Percentiles rank a stretch among this genome's conserved stretches.
Conservation (phyloP, 2,888 invertebrate genomes). For the Halictus quadricinctus region DNA sequence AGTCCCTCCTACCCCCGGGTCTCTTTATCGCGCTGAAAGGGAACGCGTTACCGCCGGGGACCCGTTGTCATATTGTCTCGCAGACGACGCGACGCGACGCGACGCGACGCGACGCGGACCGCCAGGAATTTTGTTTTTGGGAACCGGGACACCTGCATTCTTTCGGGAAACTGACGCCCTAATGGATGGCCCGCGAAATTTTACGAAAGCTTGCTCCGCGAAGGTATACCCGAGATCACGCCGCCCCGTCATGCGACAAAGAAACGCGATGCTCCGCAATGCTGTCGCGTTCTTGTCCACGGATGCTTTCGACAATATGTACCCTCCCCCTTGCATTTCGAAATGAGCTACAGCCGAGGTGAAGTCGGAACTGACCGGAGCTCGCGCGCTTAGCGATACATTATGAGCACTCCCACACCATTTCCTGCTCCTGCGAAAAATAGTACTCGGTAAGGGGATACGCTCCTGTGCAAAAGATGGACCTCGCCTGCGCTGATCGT, state of each 20-base stretch:
- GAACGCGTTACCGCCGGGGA: constrained; percentile 32
- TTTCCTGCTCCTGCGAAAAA: not conserved
- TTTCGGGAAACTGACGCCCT: constrained; percentile 7
- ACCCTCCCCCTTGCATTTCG: not conserved
- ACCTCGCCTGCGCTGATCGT: not conserved
- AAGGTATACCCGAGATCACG: not conserved
- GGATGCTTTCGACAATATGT: not conserved
- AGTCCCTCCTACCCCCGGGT: constrained; percentile 9
- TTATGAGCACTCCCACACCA: not conserved
- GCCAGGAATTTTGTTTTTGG: constrained; percentile 21
- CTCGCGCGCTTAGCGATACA: not conserved
- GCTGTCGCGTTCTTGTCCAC: not conserved
- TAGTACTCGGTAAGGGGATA: not conserved
- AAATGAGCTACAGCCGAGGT: not conserved
- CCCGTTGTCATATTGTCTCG: constrained; percentile 37
- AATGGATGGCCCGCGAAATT: constrained; percentile 6
- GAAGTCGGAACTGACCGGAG: not conserved
- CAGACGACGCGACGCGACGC: not conserved
- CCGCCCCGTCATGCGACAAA: not conserved
- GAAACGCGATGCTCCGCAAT: not conserved
- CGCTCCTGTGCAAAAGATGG: too few species aligned
- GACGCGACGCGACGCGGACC: not conserved
- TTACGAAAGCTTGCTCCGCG: not conserved
- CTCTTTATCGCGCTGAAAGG: constrained; percentile 40
- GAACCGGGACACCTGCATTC: not conserved